Conservation (phyloP, 1,140 invertebrate species). For the Drosophila santomea region DNA sequence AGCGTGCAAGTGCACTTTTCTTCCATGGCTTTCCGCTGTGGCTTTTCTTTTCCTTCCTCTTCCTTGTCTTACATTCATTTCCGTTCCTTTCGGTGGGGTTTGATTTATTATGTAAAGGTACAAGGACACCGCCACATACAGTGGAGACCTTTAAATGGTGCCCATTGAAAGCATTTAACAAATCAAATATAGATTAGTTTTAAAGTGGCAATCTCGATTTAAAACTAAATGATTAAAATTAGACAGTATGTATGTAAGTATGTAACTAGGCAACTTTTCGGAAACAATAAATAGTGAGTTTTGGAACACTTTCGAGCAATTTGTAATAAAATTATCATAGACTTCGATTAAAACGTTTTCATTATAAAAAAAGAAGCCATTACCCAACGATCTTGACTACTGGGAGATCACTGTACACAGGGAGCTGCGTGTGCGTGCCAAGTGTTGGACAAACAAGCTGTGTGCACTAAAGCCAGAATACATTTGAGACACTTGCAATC, state of each 20-base stretch:
- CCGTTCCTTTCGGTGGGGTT: constrained; percentile 34
- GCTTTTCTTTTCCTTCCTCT: neutral
- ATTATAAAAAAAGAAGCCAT: too few species aligned
- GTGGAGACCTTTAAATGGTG: neutral
- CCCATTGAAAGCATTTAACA: too few species aligned
- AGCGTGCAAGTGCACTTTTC: constrained; percentile 31
- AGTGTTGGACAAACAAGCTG: constrained; percentile 64
- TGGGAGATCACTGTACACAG: constrained; percentile 3
- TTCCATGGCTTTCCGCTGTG: neutral
- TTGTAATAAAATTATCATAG: too few species aligned
- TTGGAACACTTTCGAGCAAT: too few species aligned
- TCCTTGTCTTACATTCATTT: constrained; percentile 21
- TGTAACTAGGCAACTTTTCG: too few species aligned
- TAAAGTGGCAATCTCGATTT: too few species aligned
- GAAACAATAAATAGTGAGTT: too few species aligned
- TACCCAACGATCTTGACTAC: neutral
- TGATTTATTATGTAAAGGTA: constrained; percentile 77
- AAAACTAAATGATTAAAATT: too few species aligned
- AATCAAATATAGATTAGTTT: too few species aligned
- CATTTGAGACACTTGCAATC: constrained; percentile 50
- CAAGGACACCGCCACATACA: constrained; percentile 70
- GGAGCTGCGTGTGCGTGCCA: constrained; percentile 47
- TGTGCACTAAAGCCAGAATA: constrained; percentile 44
- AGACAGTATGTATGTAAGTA: too few species aligned
- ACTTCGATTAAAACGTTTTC: too few species aligned